Conservation (phyloP, 2,797 vertebrate genomes). For the Erithacus rubecula region DNA sequence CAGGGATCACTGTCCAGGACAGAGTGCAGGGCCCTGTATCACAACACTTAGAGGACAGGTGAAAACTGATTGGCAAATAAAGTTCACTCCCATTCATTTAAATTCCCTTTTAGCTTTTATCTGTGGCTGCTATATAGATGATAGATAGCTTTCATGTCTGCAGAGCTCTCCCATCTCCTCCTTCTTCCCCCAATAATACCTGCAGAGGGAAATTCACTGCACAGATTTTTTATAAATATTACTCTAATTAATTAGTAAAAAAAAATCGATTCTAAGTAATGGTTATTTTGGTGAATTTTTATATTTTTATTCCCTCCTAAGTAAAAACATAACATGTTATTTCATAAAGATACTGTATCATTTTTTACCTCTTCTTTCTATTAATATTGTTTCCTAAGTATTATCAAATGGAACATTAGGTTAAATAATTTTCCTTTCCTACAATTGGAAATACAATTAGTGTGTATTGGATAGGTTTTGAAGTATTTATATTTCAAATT, state of each 20-base stretch:
- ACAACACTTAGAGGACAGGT: background rate
- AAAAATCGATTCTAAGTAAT: background rate
- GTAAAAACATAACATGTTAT: background rate
- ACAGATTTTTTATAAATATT: background rate
- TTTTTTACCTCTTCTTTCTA: background rate
- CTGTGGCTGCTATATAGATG: background rate
- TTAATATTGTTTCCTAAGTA: background rate
- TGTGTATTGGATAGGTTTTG: background rate
- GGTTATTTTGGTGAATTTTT: background rate
- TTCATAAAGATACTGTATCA: background rate
- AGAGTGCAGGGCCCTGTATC: background rate
- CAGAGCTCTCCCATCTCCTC: background rate
- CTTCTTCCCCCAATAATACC: background rate
- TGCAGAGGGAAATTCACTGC: background rate
- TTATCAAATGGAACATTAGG: background rate
- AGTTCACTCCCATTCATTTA: background rate
- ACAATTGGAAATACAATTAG: background rate
- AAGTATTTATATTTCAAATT: background rate
- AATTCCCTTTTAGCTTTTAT: background rate
- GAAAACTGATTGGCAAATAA: background rate
- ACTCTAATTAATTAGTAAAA: background rate
- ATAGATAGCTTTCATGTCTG: background rate
- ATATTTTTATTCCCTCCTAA: background rate
- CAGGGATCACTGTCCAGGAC: background rate
- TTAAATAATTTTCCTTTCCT: background rate